Conservation (phyloP, 2,797 vertebrate genomes). For the Malacoraja senta region DNA sequence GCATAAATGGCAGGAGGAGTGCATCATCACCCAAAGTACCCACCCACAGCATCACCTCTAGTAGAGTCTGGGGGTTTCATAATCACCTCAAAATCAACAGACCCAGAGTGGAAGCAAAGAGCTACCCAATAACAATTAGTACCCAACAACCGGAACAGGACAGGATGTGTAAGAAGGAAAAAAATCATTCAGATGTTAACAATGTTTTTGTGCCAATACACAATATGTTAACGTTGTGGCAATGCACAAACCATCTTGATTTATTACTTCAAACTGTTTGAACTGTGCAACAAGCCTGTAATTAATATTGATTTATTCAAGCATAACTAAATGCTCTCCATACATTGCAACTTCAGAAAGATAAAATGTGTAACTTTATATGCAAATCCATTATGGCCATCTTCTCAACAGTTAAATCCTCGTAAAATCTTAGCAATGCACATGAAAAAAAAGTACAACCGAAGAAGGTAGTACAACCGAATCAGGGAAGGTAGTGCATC, state of each 20-base stretch:
- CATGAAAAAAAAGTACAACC: too few species aligned
- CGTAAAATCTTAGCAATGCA: neutral
- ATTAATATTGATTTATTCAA: neutral
- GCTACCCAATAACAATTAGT: too few species aligned
- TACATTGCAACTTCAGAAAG: neutral
- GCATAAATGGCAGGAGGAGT: too few species aligned
- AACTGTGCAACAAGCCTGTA: neutral
- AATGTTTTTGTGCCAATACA: neutral
- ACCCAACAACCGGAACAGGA: too few species aligned
- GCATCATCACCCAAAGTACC: too few species aligned
- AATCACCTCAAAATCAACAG: too few species aligned
- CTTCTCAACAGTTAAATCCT: neutral
- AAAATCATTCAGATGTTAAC: neutral
- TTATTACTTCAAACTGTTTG: neutral
- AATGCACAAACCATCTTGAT: neutral
- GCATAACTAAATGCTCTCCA: neutral
- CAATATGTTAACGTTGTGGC: neutral
- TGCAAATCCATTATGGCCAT: neutral
- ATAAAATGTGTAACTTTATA: neutral
- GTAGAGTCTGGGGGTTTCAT: too few species aligned
- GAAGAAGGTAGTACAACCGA: too few species aligned
- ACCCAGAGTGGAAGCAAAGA: too few species aligned
- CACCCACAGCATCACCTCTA: too few species aligned
- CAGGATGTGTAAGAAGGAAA: constrained; percentile 24
- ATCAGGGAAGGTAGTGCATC: too few species aligned